Conservation (phyloP, 2,113 vertebrate genomes). For the Uria aalge region DNA sequence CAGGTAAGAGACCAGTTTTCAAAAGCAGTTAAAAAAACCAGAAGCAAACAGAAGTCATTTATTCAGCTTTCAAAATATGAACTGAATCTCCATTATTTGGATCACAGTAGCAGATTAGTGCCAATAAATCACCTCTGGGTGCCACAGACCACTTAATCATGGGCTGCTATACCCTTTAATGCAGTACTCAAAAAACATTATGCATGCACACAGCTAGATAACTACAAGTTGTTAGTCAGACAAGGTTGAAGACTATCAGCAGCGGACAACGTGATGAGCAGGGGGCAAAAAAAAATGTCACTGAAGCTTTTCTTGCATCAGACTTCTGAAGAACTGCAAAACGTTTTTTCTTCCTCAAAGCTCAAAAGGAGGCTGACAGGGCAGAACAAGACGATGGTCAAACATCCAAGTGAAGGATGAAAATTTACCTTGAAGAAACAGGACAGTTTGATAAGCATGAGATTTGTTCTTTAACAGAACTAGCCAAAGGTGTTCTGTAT, state of each 20-base stretch:
- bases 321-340: background rate
- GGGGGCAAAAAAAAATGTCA: background rate
- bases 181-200: background rate
- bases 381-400: background rate
- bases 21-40: background rate
- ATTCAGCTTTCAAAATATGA: background rate
- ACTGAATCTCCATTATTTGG: background rate
- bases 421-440: background rate
- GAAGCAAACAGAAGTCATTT: background rate
- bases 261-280: background rate
- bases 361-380: background rate
- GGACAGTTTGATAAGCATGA: background rate
- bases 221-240: background rate
- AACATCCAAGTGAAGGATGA: background rate
- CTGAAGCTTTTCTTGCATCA: background rate
- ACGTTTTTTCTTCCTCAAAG: background rate
- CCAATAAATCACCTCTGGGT: background rate
- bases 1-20: background rate
- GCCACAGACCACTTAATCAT: background rate
- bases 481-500: background rate
- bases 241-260: background rate
- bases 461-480: background rate
- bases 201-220: fast-evolving
- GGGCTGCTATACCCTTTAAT: background rate
- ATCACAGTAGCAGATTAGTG: background rate